Base-by-base conservation (phyloP, 2,797 vertebrate species). In the Gadopsis marmoratus region DNA sequence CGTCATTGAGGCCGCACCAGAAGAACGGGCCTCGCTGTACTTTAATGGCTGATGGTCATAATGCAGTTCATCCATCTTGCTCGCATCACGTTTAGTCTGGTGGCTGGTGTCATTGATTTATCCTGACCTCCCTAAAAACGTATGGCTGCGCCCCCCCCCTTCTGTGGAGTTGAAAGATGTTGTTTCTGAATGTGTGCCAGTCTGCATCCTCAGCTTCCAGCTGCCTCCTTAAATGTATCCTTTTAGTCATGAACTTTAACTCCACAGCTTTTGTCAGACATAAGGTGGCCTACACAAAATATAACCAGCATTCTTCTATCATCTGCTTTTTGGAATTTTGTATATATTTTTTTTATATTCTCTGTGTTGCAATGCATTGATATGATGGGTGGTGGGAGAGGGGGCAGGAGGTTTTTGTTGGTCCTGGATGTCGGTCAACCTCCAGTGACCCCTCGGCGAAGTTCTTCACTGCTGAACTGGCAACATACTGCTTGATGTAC, bases 371-470 rank as follows among this genome's bases (percentile, higher is more conserved):
- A 76, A 74, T 89, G 89, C 88, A 82, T 88, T 79, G 54, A 84
- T 90, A 68, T 12, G 35, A 90, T 94, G 13, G 60, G 14, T 64
- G 26, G 37, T 2, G 12, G 21, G 16, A 12, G 35, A 12, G 43
- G 56, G 41, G 26, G 19, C 55, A 94, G 89, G 88, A 93, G 94
- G 79, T 86, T 92, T 91, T 58, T 66, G 11, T 69, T 53, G 43
- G 68, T 41, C 37, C 10, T 60, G 41, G 3, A 16, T 65, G 23
- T 62, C 10, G 7, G n/a, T 62, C 29, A 53, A 17, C 16, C 31
- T 74, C 29, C 0, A 17, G 23, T 55, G 17, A 3, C 8, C 31
- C 26, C 4, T 3, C 39, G 3, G 39, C 7, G 35, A 21, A 8
- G 19, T 54, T 5, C 7, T 21, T 37, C 23, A n/a, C 7, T 4